Base-by-base conservation (phyloP, 64 coral and sea anemone species). In the Stichodactyla mertensii region DNA sequence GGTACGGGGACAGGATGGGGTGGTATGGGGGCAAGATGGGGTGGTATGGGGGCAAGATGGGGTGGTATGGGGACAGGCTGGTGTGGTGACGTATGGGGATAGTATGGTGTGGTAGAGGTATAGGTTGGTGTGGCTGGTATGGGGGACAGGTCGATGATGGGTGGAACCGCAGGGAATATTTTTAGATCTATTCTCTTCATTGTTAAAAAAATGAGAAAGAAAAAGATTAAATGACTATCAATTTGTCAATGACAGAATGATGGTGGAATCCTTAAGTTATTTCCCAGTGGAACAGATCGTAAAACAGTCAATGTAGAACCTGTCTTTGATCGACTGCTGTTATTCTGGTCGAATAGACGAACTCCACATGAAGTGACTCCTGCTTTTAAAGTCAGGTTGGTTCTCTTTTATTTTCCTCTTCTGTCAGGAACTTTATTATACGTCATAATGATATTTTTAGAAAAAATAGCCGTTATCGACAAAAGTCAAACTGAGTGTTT, bases 331-430 rank as follows among this genome's bases (percentile, higher is more conserved):
- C 88, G 91, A 16, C 26, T 92, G 66, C 55, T 92, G 45, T 84
- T 92, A 28, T 92, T 92, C 81, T 92, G 91, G 91, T 92, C 91
- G 5, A 80, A 92, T n/a, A 83, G 23, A 31, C 85, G 91, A 79
- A 92, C 82, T 78, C 91, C 91, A 4, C 91, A 92, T 26, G 86
- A 87, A 16, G 91, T 92, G 2, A 74, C 82, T 10, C 91, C 91
- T 14, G 57, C 86, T 23, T 60, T 59, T 57, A 64, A 4, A 52
- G 6, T 86, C 66, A 92, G 91, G 91, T 92, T 81, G 51, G 78
- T 81, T 18, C 22, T 6, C 23, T 22, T 26, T 78, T 52, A 14
- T 57, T 74, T 53, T 55, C 10, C 16, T 52, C 2, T 24, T 8
- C 26, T 56, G 4, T 87, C 60, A 9, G 14, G 36, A 45, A 45